Base-by-base conservation (phyloP, 2,888 invertebrate genomes). In the Timema podura region DNA sequence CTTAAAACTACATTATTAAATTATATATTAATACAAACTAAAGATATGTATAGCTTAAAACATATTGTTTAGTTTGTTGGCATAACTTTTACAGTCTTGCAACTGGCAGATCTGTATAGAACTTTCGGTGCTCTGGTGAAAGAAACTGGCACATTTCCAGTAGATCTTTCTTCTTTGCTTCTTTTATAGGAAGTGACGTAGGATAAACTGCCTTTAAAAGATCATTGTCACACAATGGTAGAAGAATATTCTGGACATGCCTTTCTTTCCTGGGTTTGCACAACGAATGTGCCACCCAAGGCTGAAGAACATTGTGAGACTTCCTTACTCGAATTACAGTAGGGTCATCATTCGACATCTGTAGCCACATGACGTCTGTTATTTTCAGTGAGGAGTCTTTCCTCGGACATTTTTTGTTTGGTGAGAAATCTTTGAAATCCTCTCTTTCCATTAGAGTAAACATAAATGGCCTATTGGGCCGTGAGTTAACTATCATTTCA, bases 281-380 rank as follows among this genome's bases (percentile, higher is more conserved):
- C n/a, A 54, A 54, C 16, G 6, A 11, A 54, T 54, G 54, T 11
- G n/a, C 16, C 54, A 13, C 16, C 54, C 54, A 54, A 54, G 54
- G 54, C 54, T 54, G 8, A 54, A 54, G 54, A 54, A 54, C 54
- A 54, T 54, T 54, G 54, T 54, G 54, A 7, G 13, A 54, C n/a
- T 54, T 54, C 54, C 54, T 9, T n/a, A n/a, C n/a, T n/a, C n/a
- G n/a, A n/a, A n/a, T n/a, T n/a, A n/a, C n/a, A n/a, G n/a, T n/a
- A n/a, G n/a, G n/a, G n/a, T n/a, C n/a, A n/a, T n/a, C n/a, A n/a
- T n/a, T n/a, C n/a, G n/a, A n/a, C n/a, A n/a, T n/a, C n/a, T n/a
- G n/a, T n/a, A n/a, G n/a, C n/a, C n/a, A n/a, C n/a, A n/a, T n/a
- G n/a, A n/a, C n/a, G n/a, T 54, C 5, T 54, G 3, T 54, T 54